Conservation (phyloP, 2,113 vertebrate genomes). For the Megaptera novaeangliae region DNA sequence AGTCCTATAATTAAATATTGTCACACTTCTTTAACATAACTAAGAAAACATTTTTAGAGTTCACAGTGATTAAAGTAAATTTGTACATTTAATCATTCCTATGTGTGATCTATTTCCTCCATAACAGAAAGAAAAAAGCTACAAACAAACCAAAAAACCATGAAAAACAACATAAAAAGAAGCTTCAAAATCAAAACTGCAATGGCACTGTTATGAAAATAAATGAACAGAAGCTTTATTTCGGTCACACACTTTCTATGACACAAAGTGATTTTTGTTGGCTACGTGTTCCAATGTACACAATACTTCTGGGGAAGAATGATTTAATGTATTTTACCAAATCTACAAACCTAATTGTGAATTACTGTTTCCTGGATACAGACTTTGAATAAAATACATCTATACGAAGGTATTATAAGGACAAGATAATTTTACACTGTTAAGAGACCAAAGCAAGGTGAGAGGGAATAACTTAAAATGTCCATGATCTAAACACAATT, state of each 20-base stretch:
- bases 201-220: not conserved
- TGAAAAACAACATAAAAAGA: not conserved
- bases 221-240: not conserved
- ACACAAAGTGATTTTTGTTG: not conserved
- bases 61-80: not conserved
- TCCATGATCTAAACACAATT: not conserved
- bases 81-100: not conserved
- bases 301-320: not conserved
- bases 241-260: not conserved
- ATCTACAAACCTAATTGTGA: not conserved
- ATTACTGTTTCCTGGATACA: not conserved
- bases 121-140: slow-evolving; percentile 18
- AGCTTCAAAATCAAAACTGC: not conserved
- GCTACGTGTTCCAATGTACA: not conserved
- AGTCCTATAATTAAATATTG: not conserved
- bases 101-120: not conserved
- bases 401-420: not conserved
- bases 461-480: not conserved
- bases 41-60: not conserved
- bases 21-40: not conserved
- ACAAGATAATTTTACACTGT: not conserved
- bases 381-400: slow-evolving; percentile 13
- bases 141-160: not conserved
- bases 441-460: not conserved
- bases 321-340: not conserved